Percentiles rank a stretch among this genome's conserved stretches.
These are phyloP conservation scores for Platycheirus albimanus DNA, from an alignment of 2,888 invertebrate genomes.

Conservation along the genomic window DNA sequence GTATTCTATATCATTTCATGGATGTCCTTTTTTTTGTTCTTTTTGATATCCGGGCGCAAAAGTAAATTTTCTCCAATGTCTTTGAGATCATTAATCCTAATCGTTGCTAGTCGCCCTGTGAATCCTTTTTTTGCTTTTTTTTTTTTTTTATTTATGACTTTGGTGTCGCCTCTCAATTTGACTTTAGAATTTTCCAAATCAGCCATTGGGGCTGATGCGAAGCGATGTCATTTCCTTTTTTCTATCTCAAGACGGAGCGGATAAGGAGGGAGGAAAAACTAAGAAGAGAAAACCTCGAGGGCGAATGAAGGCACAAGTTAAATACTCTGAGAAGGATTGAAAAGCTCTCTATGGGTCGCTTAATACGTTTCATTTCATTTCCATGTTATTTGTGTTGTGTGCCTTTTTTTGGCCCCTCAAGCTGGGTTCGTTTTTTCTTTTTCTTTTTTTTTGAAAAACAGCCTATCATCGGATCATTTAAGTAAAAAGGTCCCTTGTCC, in stretches of 20 bases:
- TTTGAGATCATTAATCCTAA: conserved; percentile 74
- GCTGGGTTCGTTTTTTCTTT: conserved; percentile 39
- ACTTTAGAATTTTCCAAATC: conserved; percentile 58
- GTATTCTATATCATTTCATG: conserved; percentile 11
- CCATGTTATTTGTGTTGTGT: conserved; percentile 14
- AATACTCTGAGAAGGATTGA: conserved; percentile 32
- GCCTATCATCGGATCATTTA: conserved; percentile 72
- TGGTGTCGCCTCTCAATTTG: conserved; percentile 74
- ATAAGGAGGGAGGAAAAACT: not conserved
- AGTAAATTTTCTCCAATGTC: conserved; percentile 64
- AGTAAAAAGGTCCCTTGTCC: conserved; percentile 66
- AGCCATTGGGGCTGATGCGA: conserved; percentile 24
- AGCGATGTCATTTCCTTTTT: conserved; percentile 31
- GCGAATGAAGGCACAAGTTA: conserved; percentile 23
- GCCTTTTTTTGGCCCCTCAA: conserved; percentile 24
- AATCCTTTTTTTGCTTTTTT: conserved; percentile 54
- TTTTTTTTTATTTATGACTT: conserved; percentile 70
- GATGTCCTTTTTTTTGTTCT: conserved; percentile 34
- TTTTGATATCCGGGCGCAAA: conserved; percentile 14
- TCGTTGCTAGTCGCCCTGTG: conserved; percentile 63
- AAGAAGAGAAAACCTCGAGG: conserved; percentile 29
- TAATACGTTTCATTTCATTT: conserved; percentile 55
- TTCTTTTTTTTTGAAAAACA: conserved; percentile 23
- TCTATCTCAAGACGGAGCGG: not conserved
- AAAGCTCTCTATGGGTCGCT: conserved; percentile 58